A percentile compares a stretch with the other conserved stretches of the same genome.
Conservation (phyloP, 2,888 invertebrate species). For the Esperia sulphurella region DNA sequence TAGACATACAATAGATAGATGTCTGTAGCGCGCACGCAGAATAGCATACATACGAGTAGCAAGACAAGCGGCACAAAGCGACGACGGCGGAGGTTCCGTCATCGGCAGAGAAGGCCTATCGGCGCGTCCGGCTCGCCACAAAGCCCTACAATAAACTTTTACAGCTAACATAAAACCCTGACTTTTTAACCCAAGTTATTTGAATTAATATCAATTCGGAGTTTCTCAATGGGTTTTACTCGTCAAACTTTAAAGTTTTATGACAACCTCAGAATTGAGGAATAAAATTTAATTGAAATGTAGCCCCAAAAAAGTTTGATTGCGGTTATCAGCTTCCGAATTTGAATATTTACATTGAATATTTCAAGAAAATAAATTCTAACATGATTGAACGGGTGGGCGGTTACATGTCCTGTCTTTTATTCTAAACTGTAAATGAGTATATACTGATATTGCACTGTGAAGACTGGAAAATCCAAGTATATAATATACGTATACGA, state of each 20-base stretch:
- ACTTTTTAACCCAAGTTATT: constrained; percentile 79
- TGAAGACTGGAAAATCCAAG: not conserved
- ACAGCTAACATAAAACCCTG: constrained; percentile 77
- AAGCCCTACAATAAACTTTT: constrained; percentile 78
- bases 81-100: constrained; percentile 51
- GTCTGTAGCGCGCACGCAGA: constrained; percentile 14
- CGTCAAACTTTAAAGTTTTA: constrained; percentile 78
- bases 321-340: constrained; percentile 78
- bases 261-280: constrained; percentile 73
- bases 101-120: constrained; percentile 55
- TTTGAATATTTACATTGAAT: constrained; percentile 76
- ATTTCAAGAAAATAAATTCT: constrained; percentile 6
- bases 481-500: not conserved
- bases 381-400: not conserved
- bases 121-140: constrained; percentile 76
- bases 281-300: constrained; percentile 80
- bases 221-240: constrained; percentile 79
- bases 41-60: not conserved
- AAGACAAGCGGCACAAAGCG: constrained; percentile 17
- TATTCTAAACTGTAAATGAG: not conserved
- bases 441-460: not conserved
- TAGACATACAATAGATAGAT: not conserved
- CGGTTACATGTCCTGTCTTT: not conserved
- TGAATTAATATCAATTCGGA: constrained; percentile 79
- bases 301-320: constrained; percentile 70